phyloP scores from a whole-genome alignment of 2,797 vertebrate species.

The Limnodromus scolopaceus region DNA sequence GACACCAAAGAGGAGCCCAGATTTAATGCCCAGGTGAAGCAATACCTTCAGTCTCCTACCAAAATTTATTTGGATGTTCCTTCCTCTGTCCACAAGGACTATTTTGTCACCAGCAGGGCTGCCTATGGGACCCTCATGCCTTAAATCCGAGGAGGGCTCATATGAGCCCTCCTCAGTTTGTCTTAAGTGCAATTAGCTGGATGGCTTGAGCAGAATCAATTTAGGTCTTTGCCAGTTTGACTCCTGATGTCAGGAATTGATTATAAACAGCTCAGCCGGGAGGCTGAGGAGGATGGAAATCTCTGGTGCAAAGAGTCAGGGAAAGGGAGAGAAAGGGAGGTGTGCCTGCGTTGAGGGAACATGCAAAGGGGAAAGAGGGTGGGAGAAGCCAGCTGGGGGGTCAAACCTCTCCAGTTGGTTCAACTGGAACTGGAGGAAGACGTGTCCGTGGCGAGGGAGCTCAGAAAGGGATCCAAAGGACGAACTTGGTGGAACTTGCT shows the following conservation, averaged over 20 bases:
- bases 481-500: background rate
- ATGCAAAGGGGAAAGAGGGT: background rate
- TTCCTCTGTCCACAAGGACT: background rate
- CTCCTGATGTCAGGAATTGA: background rate
- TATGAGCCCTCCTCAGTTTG: background rate
- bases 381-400: background rate
- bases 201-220: background rate
- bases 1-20: background rate
- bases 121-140: background rate
- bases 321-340: background rate
- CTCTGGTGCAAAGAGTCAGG: background rate
- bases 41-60: background rate
- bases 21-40: background rate
- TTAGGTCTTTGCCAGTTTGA: background rate
- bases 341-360: background rate
- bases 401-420: background rate
- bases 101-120: fast-evolving
- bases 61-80: background rate
- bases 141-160: background rate
- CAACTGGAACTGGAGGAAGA: background rate
- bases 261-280: background rate
- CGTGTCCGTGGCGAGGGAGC: background rate
- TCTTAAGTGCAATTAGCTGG: background rate
- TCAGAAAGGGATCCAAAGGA: background rate
- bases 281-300: background rate